These are phyloP conservation scores for Leptopilina boulardi DNA, from an alignment of 1,140 invertebrate genomes.

Conservation along the genomic window DNA sequence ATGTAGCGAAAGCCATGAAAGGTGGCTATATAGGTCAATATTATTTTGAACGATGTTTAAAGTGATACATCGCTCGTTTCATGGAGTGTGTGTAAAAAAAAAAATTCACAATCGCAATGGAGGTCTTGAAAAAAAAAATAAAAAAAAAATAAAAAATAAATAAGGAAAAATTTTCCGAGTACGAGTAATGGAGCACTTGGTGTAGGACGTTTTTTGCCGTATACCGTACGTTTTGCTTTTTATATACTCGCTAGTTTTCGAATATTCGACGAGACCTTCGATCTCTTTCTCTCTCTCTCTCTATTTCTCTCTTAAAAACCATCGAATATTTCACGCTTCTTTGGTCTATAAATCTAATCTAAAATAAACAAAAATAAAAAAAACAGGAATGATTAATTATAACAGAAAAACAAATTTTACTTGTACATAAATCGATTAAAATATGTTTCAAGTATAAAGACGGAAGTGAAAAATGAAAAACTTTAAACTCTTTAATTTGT, in stretches of 20 bases:
- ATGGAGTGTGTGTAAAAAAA: slow-evolving; percentile 53
- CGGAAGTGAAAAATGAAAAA: neutral
- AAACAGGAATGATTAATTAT: neutral
- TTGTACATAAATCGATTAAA: slow-evolving; percentile 8
- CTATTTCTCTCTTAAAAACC: too few relatives aligned
- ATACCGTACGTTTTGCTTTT: slow-evolving; percentile 60
- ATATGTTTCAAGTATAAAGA: too few relatives aligned
- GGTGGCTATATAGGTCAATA: slow-evolving; percentile 94
- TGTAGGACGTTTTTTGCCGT: slow-evolving; percentile 49
- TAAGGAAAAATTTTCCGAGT: slow-evolving; percentile 42
- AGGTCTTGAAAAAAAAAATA: slow-evolving; percentile 42
- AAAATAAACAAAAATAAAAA: neutral
- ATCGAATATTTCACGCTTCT: slow-evolving; percentile 66
- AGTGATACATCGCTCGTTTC: slow-evolving; percentile 81
- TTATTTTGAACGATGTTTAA: slow-evolving; percentile 97
- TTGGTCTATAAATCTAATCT: slow-evolving; percentile 52
- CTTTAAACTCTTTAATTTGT: too few relatives aligned
- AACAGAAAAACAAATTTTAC: slow-evolving; percentile 2
- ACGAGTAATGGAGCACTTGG: slow-evolving; percentile 48
- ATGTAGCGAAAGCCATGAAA: slow-evolving; percentile 96
- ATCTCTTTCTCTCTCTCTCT: too few relatives aligned
- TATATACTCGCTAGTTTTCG: slow-evolving; percentile 68
- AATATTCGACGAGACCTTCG: slow-evolving; percentile 68
- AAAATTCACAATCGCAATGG: slow-evolving; percentile 57
- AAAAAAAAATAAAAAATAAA: slow-evolving; percentile 41